Base-by-base conservation (phyloP, 2,113 vertebrate genomes). In the Grallaria varia region DNA sequence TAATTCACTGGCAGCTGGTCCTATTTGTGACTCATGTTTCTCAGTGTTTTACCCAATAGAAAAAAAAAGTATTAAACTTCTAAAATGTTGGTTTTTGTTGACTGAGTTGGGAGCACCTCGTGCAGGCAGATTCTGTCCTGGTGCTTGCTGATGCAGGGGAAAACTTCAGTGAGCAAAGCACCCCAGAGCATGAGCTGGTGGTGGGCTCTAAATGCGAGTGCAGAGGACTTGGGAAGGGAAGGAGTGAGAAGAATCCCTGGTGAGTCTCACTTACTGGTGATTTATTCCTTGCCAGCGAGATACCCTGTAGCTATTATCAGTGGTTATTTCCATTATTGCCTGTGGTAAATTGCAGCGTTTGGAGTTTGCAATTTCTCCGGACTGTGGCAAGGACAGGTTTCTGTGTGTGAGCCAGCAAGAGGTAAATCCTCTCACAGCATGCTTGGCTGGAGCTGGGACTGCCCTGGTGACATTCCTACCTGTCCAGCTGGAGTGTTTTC, bases 41-140 rank as follows among this genome's bases (percentile, higher is more conserved):
- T n/a, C 10, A 6, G 8, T 63, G 30, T 56, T 89, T 64, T 56
- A 53, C 64, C 12, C 8, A 25, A 19, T 2, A 39, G 23, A 15
- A 22, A 64, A 42, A 42, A 53, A 60, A 8, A 0, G 14, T 14
- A 10, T n/a, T 9, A 31, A 84, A 21, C 35, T 6, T 20, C 4
- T 39, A 27, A 73, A 84, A 39, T 16, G 0, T 5, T 9, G 3
- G 72, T 63, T 50, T 74, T 53, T 28, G 22, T 47, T 20, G 30
- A 33, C 3, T 39, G 9, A 4, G 2, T 35, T 35, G 23, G 12
- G 40, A 68, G 12, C 18, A 23, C 6, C 11, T 52, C 14, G 6
- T 50, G 8, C 5, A 3, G 33, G 4, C 6, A 68, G 39, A 20
- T 39, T 12, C 42, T 1, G 1, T 69, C 17, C 20, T 5, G 0